phyloP scores from a whole-genome alignment of 92 coral and sea anemone species.

The Phenganax stokvisi region DNA sequence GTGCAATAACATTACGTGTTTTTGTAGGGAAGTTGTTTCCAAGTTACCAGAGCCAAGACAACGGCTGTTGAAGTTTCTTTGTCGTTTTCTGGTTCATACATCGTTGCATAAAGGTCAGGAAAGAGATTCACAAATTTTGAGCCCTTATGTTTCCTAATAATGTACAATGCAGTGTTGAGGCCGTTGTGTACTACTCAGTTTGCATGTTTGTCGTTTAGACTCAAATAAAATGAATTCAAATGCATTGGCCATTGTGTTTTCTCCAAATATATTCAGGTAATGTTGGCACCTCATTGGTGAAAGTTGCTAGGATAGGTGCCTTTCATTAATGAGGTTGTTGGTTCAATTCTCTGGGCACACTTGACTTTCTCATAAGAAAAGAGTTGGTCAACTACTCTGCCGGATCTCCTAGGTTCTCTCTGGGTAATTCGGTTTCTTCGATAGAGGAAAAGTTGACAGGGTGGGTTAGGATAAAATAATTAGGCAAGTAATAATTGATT shows the following conservation, averaged over 20 bases:
- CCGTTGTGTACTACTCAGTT: background rate
- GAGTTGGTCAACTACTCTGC: too few relatives aligned
- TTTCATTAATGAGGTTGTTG: too few relatives aligned
- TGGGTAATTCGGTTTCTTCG: too few relatives aligned
- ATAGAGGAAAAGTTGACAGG: too few relatives aligned
- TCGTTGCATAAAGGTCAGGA: slow-evolving; percentile 73
- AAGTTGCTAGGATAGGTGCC: too few relatives aligned
- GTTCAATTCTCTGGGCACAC: too few relatives aligned
- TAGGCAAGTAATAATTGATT: too few relatives aligned
- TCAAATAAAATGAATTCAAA: slow-evolving; percentile 81
- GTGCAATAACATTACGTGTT: background rate
- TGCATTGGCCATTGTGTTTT: slow-evolving; percentile 95
- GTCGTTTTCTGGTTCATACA: slow-evolving; percentile 72
- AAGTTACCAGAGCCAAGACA: slow-evolving; percentile 64
- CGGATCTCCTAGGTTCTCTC: too few relatives aligned
- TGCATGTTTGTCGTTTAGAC: slow-evolving; percentile 40
- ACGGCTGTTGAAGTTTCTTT: slow-evolving; percentile 67
- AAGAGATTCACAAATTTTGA: background rate
- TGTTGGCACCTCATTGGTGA: too few relatives aligned
- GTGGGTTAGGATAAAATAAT: too few relatives aligned
- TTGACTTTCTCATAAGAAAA: too few relatives aligned
- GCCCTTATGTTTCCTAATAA: background rate
- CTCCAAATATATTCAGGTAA: slow-evolving; percentile 95
- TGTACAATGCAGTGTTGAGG: background rate
- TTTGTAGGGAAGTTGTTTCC: slow-evolving; percentile 58